A percentile compares a stretch with the other conserved stretches of the same genome.
phyloP scores from a whole-genome alignment of 1,140 invertebrate species.

The Octopus bimaculoides region DNA sequence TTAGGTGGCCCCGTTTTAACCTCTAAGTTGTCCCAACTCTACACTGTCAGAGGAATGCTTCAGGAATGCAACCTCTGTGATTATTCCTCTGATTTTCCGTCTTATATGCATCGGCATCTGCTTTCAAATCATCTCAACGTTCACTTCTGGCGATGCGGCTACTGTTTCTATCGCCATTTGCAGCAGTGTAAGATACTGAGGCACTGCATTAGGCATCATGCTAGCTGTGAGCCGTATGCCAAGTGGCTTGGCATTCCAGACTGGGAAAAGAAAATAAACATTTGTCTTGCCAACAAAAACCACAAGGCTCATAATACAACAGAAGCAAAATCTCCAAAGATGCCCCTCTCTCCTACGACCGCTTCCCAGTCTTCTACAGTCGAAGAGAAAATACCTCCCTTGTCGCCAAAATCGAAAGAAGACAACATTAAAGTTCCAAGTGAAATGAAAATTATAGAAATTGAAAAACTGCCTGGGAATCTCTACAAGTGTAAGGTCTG shows the following conservation, averaged over 20 bases:
- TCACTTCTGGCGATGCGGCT: not conserved
- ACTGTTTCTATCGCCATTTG: not conserved
- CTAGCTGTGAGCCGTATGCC: not conserved
- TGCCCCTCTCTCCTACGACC: not conserved
- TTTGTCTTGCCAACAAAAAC: not conserved
- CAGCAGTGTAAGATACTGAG: not conserved
- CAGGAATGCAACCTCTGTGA: not conserved
- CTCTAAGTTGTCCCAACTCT: not conserved
- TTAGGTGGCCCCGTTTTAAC: not conserved
- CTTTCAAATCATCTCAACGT: not conserved
- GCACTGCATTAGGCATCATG: not conserved
- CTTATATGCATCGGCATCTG: not conserved
- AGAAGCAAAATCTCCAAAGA: not conserved
- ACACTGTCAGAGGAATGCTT: not conserved
- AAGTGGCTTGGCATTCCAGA: not conserved
- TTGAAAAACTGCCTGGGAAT: not conserved
- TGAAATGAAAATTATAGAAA: not conserved
- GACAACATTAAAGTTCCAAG: not conserved
- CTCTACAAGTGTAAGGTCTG: not conserved
- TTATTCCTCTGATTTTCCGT: not conserved
- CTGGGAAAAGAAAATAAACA: not conserved
- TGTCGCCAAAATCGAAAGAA: not conserved
- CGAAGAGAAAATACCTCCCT: not conserved
- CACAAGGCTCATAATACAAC: too few relatives aligned
- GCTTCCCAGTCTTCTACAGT: not conserved